Evolutionary conservation across 2,888 invertebrate genomes (phyloP).

Genomic region (Oeneis ivallda): DNA sequence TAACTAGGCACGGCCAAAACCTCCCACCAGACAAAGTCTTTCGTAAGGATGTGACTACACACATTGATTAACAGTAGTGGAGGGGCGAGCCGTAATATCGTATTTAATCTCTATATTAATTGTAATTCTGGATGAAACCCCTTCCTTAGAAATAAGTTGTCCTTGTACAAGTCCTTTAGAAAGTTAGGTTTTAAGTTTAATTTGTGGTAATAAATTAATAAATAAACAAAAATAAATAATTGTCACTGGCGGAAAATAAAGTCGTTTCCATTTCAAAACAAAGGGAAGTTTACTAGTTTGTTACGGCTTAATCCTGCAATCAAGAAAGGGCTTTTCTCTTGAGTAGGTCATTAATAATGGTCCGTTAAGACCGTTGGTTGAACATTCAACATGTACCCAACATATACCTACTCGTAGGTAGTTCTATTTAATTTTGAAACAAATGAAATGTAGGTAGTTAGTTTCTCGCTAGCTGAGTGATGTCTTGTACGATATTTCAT

Average conservation of each 20-base stretch:
- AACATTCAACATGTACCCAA: constrained; percentile 15
- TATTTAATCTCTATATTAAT: too few species aligned
- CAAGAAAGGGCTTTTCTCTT: constrained; percentile 33
- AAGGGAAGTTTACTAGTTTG: constrained; percentile 29
- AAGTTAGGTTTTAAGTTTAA: too few species aligned
- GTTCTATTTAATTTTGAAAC: constrained; percentile 3
- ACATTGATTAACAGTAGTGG: too few species aligned
- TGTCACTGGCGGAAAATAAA: constrained; percentile 1
- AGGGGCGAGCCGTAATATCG: too few species aligned
- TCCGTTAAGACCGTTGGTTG: constrained; percentile 27
- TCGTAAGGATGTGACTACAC: too few species aligned
- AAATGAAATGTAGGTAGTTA: not conserved
- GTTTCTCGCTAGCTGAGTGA: not conserved
- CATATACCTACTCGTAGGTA: not conserved
- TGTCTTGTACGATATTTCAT: not conserved
- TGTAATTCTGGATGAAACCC: too few species aligned
- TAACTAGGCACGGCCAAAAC: too few species aligned
- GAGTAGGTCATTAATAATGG: constrained; percentile 30
- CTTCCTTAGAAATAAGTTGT: too few species aligned
- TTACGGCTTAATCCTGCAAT: constrained; percentile 32
- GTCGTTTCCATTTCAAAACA: constrained; percentile 24
- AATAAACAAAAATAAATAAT: too few species aligned
- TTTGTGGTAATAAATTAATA: too few species aligned
- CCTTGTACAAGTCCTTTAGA: too few species aligned
- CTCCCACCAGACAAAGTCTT: too few species aligned